A percentile compares a stretch with the other conserved stretches of the same genome.
Evolutionary conservation across 30 jellyfish, hydroid and myxozoan species (phyloP).

Genomic region (Aurelia sp.): DNA sequence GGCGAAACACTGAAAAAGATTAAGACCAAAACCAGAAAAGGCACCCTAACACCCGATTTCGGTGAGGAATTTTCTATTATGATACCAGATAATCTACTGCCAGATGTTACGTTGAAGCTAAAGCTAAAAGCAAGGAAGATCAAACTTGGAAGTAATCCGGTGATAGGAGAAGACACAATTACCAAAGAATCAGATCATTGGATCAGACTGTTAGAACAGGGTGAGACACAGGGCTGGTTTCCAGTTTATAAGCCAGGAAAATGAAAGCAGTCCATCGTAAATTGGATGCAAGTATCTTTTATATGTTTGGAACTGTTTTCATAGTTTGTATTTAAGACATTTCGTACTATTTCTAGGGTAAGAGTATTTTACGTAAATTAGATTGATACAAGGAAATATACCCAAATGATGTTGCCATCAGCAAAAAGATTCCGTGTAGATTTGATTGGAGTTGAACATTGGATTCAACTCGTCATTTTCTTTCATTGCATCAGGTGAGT

Average conservation of each 20-base stretch:
- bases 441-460: no score
- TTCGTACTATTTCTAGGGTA: no score
- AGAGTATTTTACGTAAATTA: no score
- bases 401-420: no score
- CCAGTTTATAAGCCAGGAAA: slow-evolving; percentile 70
- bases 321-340: no score
- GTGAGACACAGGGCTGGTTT: slow-evolving; percentile 76
- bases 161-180: slow-evolving; percentile 65
- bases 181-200: slow-evolving; percentile 73
- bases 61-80: slow-evolving; percentile 54
- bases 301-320: no score
- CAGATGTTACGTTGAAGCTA: slow-evolving; percentile 70
- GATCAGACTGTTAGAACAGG: slow-evolving; percentile 69
- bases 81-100: slow-evolving; percentile 85
- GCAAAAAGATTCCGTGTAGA: no score
- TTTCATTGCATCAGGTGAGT: no score
- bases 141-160: slow-evolving; percentile 44
- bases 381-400: no score
- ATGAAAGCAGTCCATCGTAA: background rate
- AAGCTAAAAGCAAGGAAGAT: slow-evolving; percentile 59
- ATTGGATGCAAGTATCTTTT: no score
- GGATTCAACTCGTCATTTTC: no score
- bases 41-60: slow-evolving; percentile 79
- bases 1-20: slow-evolving; percentile 68
- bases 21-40: slow-evolving; percentile 64